Percentiles rank a stretch among this genome's conserved stretches.
phyloP scores from a whole-genome alignment of 1,140 invertebrate species.

The Cydia pomonella region DNA sequence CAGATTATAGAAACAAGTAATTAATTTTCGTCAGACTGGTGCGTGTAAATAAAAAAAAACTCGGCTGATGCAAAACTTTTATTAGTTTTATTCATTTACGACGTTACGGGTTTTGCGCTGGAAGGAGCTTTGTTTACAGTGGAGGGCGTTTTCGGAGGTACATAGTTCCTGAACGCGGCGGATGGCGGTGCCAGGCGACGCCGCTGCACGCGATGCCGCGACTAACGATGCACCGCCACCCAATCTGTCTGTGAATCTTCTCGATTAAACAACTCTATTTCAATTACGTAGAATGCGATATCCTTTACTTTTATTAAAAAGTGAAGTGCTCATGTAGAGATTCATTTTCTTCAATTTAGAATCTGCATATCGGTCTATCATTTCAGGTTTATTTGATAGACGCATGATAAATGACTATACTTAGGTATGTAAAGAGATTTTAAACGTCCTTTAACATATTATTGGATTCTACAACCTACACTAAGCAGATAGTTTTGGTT shows the following conservation, averaged over 20 bases:
- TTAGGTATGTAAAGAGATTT: conserved; percentile 2
- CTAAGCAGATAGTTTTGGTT: no score
- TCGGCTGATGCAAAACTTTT: conserved; percentile 42
- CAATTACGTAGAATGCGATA: conserved; percentile 46
- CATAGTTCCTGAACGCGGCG: conserved; percentile 53
- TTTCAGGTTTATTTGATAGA: conserved; percentile 30
- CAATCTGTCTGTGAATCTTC: conserved; percentile 43
- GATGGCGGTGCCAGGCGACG: conserved; percentile 71
- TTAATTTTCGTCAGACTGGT: conserved; percentile 44
- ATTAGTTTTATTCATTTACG: conserved; percentile 36
- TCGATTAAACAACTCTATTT: conserved; percentile 48
- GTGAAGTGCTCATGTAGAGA: conserved; percentile 24
- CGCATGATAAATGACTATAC: conserved; percentile 14
- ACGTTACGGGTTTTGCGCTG: conserved; percentile 34
- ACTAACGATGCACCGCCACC: conserved; percentile 59
- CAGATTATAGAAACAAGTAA: conserved; percentile 41
- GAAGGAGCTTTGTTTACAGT: conserved; percentile 65
- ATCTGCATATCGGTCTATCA: conserved; percentile 33
- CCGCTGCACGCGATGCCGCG: conserved; percentile 67
- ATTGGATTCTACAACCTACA: background rate
- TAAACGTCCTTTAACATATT: background rate
- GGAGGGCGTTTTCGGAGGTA: conserved; percentile 55
- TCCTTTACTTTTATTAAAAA: conserved; percentile 41
- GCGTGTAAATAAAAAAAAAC: conserved; percentile 43
- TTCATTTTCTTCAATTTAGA: conserved; percentile 21